Evolutionary conservation across 2,888 invertebrate species (phyloP).

Genomic region (Phytoseiulus persimilis): DNA sequence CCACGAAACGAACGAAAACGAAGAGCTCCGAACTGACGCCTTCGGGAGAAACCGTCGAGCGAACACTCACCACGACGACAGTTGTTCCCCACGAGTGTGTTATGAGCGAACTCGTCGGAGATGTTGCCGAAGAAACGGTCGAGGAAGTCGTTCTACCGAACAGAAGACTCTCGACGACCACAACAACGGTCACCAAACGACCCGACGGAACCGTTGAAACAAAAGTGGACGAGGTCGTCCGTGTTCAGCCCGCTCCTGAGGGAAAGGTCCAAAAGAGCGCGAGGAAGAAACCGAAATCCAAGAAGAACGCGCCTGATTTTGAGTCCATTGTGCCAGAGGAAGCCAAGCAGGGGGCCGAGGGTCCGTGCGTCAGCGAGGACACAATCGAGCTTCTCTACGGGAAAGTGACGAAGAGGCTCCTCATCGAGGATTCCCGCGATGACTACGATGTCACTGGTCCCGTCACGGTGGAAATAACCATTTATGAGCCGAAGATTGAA

Average conservation of each 20-base stretch:
- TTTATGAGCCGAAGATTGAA: not conserved
- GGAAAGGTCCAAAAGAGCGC: not conserved
- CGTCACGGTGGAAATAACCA: not conserved
- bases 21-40: not conserved
- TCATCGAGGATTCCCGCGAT: not conserved
- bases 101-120: not conserved
- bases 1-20: not conserved
- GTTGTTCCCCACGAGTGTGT: not conserved
- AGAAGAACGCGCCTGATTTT: not conserved
- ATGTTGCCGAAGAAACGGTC: not conserved
- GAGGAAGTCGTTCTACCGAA: slow-evolving; percentile 7
- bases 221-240: not conserved
- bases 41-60: not conserved
- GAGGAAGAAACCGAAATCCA: not conserved
- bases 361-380: not conserved
- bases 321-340: not conserved
- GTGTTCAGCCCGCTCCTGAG: not conserved
- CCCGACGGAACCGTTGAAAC: slow-evolving; percentile 5
- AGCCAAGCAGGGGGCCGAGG: not conserved
- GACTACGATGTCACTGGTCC: not conserved
- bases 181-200: not conserved
- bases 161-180: not conserved
- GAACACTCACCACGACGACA: not conserved
- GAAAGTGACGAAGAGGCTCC: not conserved
- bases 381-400: slow-evolving; percentile 10